Percentiles rank a stretch among this genome's conserved stretches.
phyloP scores from a whole-genome alignment of 2,888 invertebrate species.

The Papilio protenor region DNA sequence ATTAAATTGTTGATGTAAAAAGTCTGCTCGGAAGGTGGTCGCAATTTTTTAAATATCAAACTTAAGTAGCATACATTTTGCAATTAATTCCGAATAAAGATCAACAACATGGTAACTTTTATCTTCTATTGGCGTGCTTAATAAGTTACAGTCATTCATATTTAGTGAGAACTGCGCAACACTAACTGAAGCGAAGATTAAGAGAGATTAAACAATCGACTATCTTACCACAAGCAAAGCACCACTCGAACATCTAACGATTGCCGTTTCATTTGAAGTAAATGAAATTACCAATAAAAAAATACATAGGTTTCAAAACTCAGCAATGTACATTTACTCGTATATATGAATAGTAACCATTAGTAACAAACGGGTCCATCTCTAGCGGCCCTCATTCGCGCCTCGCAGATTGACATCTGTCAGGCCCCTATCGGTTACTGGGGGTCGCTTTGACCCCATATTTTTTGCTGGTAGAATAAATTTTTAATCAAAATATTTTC shows the following conservation, averaged over 20 bases:
- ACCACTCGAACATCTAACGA: no score
- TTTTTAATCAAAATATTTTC: constrained; percentile 83
- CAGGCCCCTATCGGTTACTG: constrained; percentile 55
- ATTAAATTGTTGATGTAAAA: not conserved
- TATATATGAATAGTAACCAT: constrained; percentile 12
- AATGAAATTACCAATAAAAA: not conserved
- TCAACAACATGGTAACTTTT: not conserved
- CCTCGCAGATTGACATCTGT: constrained; percentile 78
- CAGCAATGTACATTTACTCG: not conserved
- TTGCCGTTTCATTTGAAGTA: not conserved
- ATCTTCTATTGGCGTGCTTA: no score
- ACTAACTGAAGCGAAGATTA: no score
- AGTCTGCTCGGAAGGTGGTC: not conserved
- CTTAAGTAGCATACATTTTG: not conserved
- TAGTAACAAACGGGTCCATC: constrained; percentile 45
- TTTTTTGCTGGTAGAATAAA: constrained; percentile 73
- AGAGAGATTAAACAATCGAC: no score
- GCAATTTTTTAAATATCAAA: not conserved
- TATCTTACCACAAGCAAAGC: no score
- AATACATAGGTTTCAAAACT: not conserved
- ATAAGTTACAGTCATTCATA: no score
- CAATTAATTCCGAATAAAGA: not conserved
- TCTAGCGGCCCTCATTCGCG: constrained; percentile 61
- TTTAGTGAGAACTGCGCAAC: no score
- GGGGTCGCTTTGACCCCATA: constrained; percentile 63